Evolutionary conservation across 2,113 vertebrate species (phyloP).

Genomic region (Aleadryas rufinucha): DNA sequence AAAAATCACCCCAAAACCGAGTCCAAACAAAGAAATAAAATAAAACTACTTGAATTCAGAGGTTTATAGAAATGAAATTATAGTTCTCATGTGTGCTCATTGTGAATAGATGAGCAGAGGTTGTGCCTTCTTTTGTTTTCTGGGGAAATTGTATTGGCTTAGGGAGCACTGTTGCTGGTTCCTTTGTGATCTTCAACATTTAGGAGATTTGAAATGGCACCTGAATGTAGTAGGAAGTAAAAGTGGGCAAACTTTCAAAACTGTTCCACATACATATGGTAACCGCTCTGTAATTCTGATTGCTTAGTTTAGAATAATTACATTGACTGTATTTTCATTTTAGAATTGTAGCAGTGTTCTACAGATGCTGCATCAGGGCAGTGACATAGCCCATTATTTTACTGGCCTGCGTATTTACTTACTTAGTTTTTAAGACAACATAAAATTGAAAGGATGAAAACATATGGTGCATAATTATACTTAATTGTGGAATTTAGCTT

Average conservation of each 20-base stretch:
- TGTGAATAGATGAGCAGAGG: background rate
- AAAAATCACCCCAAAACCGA: background rate
- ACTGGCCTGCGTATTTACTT: background rate
- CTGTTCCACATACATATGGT: background rate
- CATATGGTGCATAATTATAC: background rate
- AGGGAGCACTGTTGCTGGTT: background rate
- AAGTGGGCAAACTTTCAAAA: background rate
- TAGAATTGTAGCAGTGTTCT: background rate
- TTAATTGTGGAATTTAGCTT: conserved; percentile 20
- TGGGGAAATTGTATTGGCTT: background rate
- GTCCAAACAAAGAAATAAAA: background rate
- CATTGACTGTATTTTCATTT: background rate
- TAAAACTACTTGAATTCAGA: background rate
- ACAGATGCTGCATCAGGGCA: background rate
- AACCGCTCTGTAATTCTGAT: background rate
- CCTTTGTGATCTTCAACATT: background rate
- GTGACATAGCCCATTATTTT: background rate
- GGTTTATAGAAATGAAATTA: background rate
- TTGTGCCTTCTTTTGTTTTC: background rate
- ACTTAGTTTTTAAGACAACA: background rate
- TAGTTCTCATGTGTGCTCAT: background rate
- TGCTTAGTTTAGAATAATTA: background rate
- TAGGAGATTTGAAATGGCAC: background rate
- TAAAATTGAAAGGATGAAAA: background rate
- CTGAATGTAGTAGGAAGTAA: background rate